Base-by-base conservation (phyloP, 2,888 invertebrate genomes). In the Dusona sp. region DNA sequence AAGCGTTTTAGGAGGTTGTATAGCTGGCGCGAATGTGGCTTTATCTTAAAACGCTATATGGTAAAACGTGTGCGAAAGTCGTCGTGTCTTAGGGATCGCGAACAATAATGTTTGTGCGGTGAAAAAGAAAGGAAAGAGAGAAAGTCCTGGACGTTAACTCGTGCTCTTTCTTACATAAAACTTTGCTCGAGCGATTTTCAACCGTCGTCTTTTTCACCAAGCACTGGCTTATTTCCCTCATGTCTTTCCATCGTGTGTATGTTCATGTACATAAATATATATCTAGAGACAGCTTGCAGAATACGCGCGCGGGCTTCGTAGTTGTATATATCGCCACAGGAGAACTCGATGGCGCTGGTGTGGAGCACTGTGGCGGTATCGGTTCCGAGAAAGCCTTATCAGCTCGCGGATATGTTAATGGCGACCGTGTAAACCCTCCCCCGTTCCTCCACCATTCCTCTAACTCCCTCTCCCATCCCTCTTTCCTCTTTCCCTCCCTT, bases 321-420 rank as follows among this genome's bases (percentile, higher is more conserved):
- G 22, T 67, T 67, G 16, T 64, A 33, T 45, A 25, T 72, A 36
- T 79, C 61, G 42, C 22, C 16, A 36, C 38, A n/a, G 61, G 79
- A 70, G 79, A 61, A 74, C 84, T 72, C 86, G 83, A 48, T 70
- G 74, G 78, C 57, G 64, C 68, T 64, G 65, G 79, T 75, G 83
- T 61, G 19, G 75, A 72, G 54, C 74, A 70, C 79, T 88, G 90
- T 87, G 79, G 90, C 90, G 91, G 92, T 93, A 94, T 93, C 93
- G 93, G 92, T 94, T 94, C 94, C 90, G 90, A 94, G 94, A 94
- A 94, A 91, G 92, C 91, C 92, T 94, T 94, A 94, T 94, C 94
- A 92, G 92, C 82, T 75, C 88, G 92, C 92, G 93, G 93, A 94
- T 94, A 94, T 94, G 94, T 93, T 94, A 94, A 94, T 94, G 93